These are phyloP conservation scores for Hydropotes inermis DNA, from an alignment of 2,113 vertebrate genomes.

Conservation along the genomic window DNA sequence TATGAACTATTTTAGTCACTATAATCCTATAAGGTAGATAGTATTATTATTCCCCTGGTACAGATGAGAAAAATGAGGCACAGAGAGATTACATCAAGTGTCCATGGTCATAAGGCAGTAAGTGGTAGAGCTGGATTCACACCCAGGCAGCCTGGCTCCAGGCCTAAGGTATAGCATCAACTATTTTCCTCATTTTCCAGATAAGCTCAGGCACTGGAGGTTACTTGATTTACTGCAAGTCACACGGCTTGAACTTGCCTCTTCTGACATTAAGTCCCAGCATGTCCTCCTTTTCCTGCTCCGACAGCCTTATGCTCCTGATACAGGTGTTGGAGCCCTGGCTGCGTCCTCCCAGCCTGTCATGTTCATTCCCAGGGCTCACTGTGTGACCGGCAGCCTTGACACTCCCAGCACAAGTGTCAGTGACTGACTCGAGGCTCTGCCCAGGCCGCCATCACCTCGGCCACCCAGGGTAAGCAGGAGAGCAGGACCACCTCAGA, in stretches of 20 bases:
- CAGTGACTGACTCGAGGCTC: neutral
- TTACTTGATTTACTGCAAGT: neutral
- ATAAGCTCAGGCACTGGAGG: neutral
- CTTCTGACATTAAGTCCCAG: neutral
- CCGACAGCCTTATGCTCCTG: neutral
- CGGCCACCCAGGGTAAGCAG: no score
- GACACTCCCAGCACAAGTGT: neutral
- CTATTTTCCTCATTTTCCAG: neutral
- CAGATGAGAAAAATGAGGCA: neutral
- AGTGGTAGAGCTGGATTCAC: neutral
- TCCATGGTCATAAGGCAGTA: neutral
- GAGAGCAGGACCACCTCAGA: neutral
- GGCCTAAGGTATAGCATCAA: neutral
- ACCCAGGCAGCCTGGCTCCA: neutral
- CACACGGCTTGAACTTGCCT: neutral
- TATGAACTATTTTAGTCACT: neutral
- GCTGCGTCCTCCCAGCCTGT: rapidly evolving
- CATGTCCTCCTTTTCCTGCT: neutral
- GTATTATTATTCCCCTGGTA: neutral
- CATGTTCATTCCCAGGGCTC: neutral
- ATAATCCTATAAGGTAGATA: neutral
- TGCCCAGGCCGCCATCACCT: neutral
- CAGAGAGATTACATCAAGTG: neutral
- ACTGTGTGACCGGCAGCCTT: neutral
- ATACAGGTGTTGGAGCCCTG: no score